Evolutionary conservation across 2,888 invertebrate species (phyloP).

Genomic region (Agapostemon virescens): DNA sequence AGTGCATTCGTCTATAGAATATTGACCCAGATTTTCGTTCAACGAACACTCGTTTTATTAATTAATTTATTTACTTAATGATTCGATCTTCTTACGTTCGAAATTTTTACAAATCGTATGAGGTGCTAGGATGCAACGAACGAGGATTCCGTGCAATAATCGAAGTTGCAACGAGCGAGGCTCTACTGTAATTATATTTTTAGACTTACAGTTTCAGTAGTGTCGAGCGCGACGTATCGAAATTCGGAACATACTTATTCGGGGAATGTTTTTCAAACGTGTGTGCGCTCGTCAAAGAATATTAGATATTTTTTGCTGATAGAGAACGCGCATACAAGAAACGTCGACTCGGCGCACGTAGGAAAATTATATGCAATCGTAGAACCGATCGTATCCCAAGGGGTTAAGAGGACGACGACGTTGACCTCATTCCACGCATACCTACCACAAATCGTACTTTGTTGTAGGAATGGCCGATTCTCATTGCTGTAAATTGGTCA

Average conservation of each 20-base stretch:
- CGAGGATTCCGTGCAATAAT: not conserved
- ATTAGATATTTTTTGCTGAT: constrained; percentile 55
- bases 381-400: constrained; percentile 51
- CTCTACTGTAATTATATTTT: not conserved
- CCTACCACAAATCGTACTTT: constrained; percentile 61
- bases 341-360: constrained; percentile 31
- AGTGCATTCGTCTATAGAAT: too few relatives aligned
- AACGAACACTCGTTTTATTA: too few relatives aligned
- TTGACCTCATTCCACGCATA: constrained; percentile 60
- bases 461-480: constrained; percentile 57
- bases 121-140: too few relatives aligned
- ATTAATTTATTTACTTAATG: too few relatives aligned
- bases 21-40: too few relatives aligned
- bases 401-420: constrained; percentile 40
- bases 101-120: too few relatives aligned
- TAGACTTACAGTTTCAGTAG: not conserved
- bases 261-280: not conserved
- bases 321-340: constrained; percentile 26
- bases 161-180: not conserved
- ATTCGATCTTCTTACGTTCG: too few relatives aligned
- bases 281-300: constrained; percentile 41
- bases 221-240: not conserved
- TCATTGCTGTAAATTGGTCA: constrained; percentile 54
- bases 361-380: constrained; percentile 56
- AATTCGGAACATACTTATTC: not conserved